A percentile compares a stretch with the other conserved stretches of the same genome.
These are phyloP conservation scores for Pyrocoelia pectoralis DNA, from an alignment of 2,888 invertebrate species.

Conservation along the genomic window DNA sequence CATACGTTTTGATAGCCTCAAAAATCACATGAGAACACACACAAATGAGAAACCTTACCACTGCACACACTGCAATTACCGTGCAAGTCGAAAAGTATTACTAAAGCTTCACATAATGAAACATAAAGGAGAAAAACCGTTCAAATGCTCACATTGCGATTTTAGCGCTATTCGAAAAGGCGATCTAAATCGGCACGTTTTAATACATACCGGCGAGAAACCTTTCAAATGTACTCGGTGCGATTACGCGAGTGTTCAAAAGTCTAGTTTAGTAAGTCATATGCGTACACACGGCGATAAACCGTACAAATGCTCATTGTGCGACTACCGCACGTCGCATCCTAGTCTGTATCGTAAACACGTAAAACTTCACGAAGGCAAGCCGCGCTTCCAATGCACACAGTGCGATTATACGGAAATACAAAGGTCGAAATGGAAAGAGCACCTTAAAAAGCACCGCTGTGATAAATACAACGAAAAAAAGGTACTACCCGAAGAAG, in stretches of 20 bases:
- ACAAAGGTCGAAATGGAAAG: constrained; percentile 16
- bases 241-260: constrained; percentile 65
- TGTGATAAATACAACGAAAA: too few species aligned
- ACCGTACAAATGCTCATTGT: constrained; percentile 65
- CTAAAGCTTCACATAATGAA: constrained; percentile 53
- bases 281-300: constrained; percentile 69
- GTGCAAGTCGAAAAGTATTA: constrained; percentile 54
- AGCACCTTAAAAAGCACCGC: constrained; percentile 15
- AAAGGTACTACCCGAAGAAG: neutral
- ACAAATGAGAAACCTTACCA: constrained; percentile 59
- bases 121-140: constrained; percentile 56
- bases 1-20: constrained; percentile 63
- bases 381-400: constrained; percentile 13
- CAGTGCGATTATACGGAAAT: constrained; percentile 8
- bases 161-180: constrained; percentile 64
- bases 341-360: constrained; percentile 67
- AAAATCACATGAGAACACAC: constrained; percentile 61
- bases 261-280: constrained; percentile 67
- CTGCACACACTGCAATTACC: constrained; percentile 53
- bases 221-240: constrained; percentile 53
- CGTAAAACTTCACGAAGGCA: constrained; percentile 64
- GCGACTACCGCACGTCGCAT: constrained; percentile 68
- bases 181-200: constrained; percentile 63
- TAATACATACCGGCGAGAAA: constrained; percentile 56
- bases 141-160: constrained; percentile 51